These are phyloP conservation scores for Eristalis intricaria DNA, from an alignment of 2,888 invertebrate species.

Conservation along the genomic window DNA sequence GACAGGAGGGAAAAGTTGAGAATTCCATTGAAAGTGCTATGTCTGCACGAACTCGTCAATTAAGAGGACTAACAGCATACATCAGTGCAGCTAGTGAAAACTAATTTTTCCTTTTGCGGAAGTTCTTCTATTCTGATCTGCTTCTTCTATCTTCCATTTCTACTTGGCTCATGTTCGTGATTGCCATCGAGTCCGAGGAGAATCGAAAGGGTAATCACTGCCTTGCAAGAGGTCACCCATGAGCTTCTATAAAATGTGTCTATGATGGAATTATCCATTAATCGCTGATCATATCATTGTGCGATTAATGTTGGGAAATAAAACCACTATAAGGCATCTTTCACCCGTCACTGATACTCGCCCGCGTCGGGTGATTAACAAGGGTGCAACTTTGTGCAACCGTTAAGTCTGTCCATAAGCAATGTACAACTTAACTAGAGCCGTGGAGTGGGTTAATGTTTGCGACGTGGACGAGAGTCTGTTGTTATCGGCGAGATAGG, in stretches of 20 bases:
- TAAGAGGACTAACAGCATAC: conserved; percentile 16
- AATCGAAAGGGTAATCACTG: conserved; percentile 48
- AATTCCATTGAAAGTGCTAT: conserved; percentile 62
- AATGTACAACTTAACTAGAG: no score
- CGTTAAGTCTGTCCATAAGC: no score
- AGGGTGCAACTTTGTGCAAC: no score
- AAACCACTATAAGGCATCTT: no score
- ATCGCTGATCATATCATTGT: no score
- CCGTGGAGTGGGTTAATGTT: no score
- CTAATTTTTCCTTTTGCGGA: conserved; percentile 68
- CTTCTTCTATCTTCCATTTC: conserved; percentile 20
- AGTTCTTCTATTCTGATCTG: conserved; percentile 51
- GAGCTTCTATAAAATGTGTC: neutral
- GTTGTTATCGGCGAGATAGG: conserved; percentile 43
- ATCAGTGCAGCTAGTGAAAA: conserved; percentile 20
- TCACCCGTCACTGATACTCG: no score
- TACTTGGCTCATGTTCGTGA: conserved; percentile 2
- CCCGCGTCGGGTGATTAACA: no score
- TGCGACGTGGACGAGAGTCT: neutral
- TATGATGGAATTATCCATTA: neutral
- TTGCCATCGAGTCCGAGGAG: conserved; percentile 21
- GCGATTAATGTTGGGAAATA: no score
- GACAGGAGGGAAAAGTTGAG: conserved; percentile 24
- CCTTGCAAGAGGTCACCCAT: conserved; percentile 3
- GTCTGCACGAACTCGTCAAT: conserved; percentile 9